A percentile compares a stretch with the other conserved stretches of the same genome.
phyloP scores from a whole-genome alignment of 2,113 vertebrate genomes.

The Camelus bactrianus region DNA sequence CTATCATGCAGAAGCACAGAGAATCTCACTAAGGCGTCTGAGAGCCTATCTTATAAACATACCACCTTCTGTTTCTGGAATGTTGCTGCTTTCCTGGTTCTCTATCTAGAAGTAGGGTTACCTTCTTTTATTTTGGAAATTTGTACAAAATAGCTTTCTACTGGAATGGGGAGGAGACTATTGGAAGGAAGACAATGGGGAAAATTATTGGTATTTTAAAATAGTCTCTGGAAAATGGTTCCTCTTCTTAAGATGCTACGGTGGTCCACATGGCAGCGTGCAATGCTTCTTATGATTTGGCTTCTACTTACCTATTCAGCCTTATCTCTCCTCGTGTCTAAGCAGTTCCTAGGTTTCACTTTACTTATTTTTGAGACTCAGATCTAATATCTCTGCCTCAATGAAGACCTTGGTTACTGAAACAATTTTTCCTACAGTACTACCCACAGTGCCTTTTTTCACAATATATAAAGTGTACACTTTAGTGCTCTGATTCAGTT shows the following conservation, averaged over 20 bases:
- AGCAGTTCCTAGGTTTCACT: neutral
- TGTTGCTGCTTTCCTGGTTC: neutral
- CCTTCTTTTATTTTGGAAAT: neutral
- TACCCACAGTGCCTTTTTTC: neutral
- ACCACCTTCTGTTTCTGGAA: neutral
- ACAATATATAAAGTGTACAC: neutral
- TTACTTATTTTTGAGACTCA: neutral
- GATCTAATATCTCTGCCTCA: neutral
- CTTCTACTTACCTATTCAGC: neutral
- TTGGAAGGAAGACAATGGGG: neutral
- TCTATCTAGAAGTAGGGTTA: neutral
- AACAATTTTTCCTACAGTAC: neutral
- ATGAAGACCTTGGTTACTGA: neutral
- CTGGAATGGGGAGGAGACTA: neutral
- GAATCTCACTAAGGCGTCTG: neutral
- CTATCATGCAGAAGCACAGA: neutral
- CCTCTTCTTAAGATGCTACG: neutral
- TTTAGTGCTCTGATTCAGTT: neutral
- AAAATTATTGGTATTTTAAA: constrained; percentile 42
- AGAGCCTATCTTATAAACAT: neutral
- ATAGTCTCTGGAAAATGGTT: neutral
- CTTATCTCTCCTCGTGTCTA: neutral
- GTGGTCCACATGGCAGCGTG: neutral
- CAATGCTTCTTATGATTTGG: neutral
- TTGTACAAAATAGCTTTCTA: neutral